Evolutionary conservation across 2,797 vertebrate species (phyloP), one percentile per base, ranked within the genome.

Genomic region (Gorsachius magnificus): DNA sequence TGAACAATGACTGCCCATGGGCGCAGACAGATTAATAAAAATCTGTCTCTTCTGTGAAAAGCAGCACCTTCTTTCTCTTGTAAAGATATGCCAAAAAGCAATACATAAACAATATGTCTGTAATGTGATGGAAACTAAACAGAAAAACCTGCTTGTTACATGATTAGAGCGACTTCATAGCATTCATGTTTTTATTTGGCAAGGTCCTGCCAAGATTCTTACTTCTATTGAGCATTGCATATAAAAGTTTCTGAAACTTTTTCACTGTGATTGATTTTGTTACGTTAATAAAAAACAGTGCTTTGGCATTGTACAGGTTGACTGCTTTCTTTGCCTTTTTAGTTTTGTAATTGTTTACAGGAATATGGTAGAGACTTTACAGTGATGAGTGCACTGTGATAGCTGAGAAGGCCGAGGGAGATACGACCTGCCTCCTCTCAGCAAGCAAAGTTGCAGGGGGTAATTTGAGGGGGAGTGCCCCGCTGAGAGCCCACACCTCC

Each of bases 1-100:
- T 93, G 56, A 76, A 63, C 46, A 91, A 38, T 51, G 56, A 77
- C 61, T 91, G 72, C 81, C 63, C 28, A 17, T 63, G 48, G 83
- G 45, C 69, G 83, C 36, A 78, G 60, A 69, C 21, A 92, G 78
- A 89, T 66, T 28, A 68, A 91, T 80, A 87, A 95, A 95, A 89
- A 82, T 60, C 57, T 25, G 33, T 19, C 68, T 86, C 16, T 48
- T 88, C 35, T 87, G 35, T 45, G 86, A 68, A 65, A 94, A 63
- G 28, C 6, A 11, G 38, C 33, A 35, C 24, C 18, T 65, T 89
- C 65, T 57, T 96, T 84, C 50, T 81, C 79, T 81, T 87, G 53
- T 68, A 68, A 89, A 82, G 46, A 54, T 77, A 72, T 22, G 25
- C 35, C 25, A 41, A 72, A 53, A 70, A 83, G 60, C 18, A 81